Conservation (phyloP, 2,797 vertebrate genomes). For the Spinus olivaceus region DNA sequence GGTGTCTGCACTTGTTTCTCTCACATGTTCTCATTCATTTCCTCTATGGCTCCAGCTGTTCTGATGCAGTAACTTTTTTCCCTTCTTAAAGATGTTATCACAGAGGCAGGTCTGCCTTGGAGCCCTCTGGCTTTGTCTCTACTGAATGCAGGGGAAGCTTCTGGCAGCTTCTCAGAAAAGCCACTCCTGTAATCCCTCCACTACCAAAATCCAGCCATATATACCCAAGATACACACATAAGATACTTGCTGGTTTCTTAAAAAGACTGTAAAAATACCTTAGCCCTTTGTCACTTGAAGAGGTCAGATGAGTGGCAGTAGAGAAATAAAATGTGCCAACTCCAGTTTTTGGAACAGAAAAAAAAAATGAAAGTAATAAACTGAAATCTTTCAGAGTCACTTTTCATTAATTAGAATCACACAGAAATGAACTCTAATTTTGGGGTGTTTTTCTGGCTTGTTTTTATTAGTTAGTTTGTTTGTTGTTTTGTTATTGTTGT, state of each 20-base stretch:
- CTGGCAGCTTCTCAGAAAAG: not conserved
- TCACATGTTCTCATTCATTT: not conserved
- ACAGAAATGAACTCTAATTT: not conserved
- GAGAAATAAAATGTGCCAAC: not conserved
- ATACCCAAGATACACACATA: not conserved
- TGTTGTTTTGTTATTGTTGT: rapidly evolving
- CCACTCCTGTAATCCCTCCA: not conserved
- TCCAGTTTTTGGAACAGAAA: not conserved
- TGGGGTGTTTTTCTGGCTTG: no score
- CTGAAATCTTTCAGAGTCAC: not conserved
- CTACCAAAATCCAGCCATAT: not conserved
- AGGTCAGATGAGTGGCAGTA: not conserved
- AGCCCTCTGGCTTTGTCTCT: not conserved
- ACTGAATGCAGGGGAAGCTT: not conserved
- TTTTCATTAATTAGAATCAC: not conserved
- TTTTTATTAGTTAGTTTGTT: no score
- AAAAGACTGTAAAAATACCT: not conserved
- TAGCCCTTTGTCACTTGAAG: not conserved
- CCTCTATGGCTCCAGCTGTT: not conserved
- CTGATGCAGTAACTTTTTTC: not conserved
- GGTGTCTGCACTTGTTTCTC: not conserved
- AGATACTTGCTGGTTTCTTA: not conserved
- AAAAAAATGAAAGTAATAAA: not conserved
- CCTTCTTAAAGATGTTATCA: not conserved
- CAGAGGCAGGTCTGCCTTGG: not conserved